Evolutionary conservation across 2,888 invertebrate genomes (phyloP), one percentile per base, ranked within the genome.

Genomic region (Cinara cedri): DNA sequence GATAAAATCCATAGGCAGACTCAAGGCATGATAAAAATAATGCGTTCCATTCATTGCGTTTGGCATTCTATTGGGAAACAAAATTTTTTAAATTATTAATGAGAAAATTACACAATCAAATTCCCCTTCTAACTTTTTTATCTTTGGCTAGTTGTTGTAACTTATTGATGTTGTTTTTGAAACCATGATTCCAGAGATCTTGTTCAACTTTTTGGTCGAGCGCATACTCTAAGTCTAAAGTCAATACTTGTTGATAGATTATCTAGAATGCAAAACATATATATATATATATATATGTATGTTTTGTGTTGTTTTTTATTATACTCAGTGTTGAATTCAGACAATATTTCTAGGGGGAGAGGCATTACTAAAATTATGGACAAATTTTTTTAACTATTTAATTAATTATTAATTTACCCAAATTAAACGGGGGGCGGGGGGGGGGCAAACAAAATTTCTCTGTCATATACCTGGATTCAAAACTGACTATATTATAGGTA

Each of bases 161-260:
- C 2, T 90, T 89, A 76, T 91, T 92, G 85, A 95, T 95, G 86
- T 93, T 93, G 86, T 93, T 93, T 86, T 94, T 94, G 87, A 95
- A 95, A 72, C 93, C 93, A 84, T 92, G 89, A 86, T 93, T 94
- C 95, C 95, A 95, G 83, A 95, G 87, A 84, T 95, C 95, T 85
- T 94, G 94, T 85, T 95, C 95, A 46, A 94, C 93, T 87, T 95
- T 95, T 86, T 92, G 92, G 85, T 95, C 94, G 84, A 95, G 87
- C 19, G 94, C 94, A 88, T 93, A 94, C 85, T 95, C 94, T 83
- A 95, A 87, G 86, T 95, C 94, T 80, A 92, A 86, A 74, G 94
- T 89, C 81, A 95, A 87, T 72, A 94, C 90, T 86, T 91, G 90
- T 85, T 92, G 91, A 84, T 91, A 91, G 75, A 92, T 88, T 87